These are phyloP conservation scores for Machimus atricapillus DNA, from an alignment of 2,888 invertebrate genomes.

Conservation along the genomic window DNA sequence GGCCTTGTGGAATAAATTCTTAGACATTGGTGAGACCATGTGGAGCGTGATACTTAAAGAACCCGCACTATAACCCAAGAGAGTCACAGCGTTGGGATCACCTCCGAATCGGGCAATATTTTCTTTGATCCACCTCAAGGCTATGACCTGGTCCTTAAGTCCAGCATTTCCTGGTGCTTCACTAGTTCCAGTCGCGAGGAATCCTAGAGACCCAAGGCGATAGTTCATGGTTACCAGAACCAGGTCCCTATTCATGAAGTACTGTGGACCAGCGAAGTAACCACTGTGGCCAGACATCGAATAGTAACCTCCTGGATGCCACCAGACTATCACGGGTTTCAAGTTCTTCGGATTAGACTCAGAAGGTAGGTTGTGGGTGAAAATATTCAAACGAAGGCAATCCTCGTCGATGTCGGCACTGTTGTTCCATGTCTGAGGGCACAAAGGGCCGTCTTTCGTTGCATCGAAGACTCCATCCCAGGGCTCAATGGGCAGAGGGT, in stretches of 20 bases:
- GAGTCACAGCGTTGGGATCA: conserved; percentile 70
- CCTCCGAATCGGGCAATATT: conserved; percentile 75
- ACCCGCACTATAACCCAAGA: conserved; percentile 70
- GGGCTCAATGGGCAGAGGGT: conserved; percentile 56
- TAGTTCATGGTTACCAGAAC: conserved; percentile 73
- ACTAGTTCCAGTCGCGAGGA: conserved; percentile 71
- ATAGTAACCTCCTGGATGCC: conserved; percentile 76
- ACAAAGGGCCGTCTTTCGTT: conserved; percentile 65
- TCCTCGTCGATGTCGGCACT: conserved; percentile 64
- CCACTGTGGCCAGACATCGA: conserved; percentile 67
- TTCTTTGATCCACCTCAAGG: conserved; percentile 71
- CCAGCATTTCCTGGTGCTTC: conserved; percentile 74
- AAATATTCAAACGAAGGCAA: conserved; percentile 68
- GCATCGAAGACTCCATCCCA: conserved; percentile 67
- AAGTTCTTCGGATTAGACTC: conserved; percentile 52
- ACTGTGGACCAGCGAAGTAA: conserved; percentile 65
- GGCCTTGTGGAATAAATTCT: conserved; percentile 73
- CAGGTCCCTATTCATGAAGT: conserved; percentile 70
- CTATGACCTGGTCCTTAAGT: conserved; percentile 74
- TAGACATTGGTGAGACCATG: conserved; percentile 72
- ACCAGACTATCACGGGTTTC: conserved; percentile 70
- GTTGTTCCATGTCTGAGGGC: conserved; percentile 53
- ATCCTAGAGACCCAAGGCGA: conserved; percentile 66
- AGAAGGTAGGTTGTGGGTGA: conserved; percentile 60
- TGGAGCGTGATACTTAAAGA: conserved; percentile 61